Conservation (phyloP, 2,888 invertebrate genomes). For the Coremacera marginata region DNA sequence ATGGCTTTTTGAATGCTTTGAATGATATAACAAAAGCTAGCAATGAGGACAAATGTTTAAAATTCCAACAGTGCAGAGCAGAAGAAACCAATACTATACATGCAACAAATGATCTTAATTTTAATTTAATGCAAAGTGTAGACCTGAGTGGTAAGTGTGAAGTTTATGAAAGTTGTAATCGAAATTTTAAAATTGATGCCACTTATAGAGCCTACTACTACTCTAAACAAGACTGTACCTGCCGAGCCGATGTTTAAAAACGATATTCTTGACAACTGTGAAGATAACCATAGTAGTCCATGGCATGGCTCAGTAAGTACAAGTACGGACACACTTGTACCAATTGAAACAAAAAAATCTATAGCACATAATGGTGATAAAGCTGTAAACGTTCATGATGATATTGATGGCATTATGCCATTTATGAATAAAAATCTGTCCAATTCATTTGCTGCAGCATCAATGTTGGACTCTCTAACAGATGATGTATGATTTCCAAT, state of each 20-base stretch:
- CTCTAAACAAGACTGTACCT: neutral
- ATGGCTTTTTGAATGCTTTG: constrained; percentile 22
- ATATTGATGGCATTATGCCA: constrained; percentile 31
- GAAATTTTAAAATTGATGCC: neutral
- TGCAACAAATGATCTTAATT: constrained; percentile 45
- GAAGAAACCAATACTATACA: constrained; percentile 42
- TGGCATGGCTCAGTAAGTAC: constrained; percentile 69
- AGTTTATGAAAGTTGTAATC: neutral
- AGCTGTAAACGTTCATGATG: constrained; percentile 29
- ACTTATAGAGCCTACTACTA: neutral
- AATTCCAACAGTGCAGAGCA: constrained; percentile 24
- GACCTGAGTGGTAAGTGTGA: constrained; percentile 56
- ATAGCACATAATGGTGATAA: neutral
- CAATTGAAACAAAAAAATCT: constrained; percentile 45
- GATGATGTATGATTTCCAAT: constrained; percentile 36
- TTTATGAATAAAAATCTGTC: neutral
- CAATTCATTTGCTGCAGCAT: neutral
- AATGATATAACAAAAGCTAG: constrained; percentile 12
- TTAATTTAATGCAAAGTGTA: constrained; percentile 58
- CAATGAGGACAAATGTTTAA: neutral
- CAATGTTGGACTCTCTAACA: constrained; percentile 27
- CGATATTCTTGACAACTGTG: constrained; percentile 1
- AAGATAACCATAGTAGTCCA: constrained; percentile 48
- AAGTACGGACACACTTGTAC: constrained; percentile 71
- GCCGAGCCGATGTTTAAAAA: constrained; percentile 5